Conservation (phyloP, 2,888 invertebrate genomes). For the Polydrusus cervinus region DNA sequence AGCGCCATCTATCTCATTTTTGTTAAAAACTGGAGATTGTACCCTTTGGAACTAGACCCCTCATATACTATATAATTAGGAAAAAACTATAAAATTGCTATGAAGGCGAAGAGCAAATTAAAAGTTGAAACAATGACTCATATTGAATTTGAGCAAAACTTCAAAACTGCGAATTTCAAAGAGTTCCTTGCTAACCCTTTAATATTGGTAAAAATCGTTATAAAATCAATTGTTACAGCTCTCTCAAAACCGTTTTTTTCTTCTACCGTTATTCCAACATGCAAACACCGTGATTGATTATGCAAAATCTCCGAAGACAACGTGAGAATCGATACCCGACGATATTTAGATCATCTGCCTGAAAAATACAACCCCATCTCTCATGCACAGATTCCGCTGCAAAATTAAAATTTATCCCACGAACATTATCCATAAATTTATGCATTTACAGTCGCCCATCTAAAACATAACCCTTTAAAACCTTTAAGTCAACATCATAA, state of each 20-base stretch:
- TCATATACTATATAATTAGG: too few species aligned
- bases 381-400: slow-evolving; percentile 59
- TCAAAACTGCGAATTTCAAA: too few species aligned
- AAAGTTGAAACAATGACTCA: too few species aligned
- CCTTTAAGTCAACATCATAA: slow-evolving; percentile 21
- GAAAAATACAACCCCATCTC: slow-evolving; percentile 64
- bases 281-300: slow-evolving; percentile 59
- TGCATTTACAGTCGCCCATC: slow-evolving; percentile 65
- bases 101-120: too few species aligned
- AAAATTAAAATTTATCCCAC: slow-evolving; percentile 69
- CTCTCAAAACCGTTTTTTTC: slow-evolving; percentile 43
- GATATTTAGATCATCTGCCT: slow-evolving; percentile 62
- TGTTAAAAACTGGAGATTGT: too few species aligned
- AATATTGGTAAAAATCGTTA: neutral
- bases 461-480: slow-evolving; percentile 35
- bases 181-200: too few species aligned
- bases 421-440: slow-evolving; percentile 67
- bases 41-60: too few species aligned
- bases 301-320: slow-evolving; percentile 59
- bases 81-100: too few species aligned
- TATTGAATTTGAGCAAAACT: too few species aligned
- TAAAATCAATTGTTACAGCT: neutral
- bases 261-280: slow-evolving; percentile 40
- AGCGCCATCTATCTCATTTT: too few species aligned
- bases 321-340: slow-evolving; percentile 61